Percentiles rank a stretch among this genome's conserved stretches.
Evolutionary conservation across 2,113 vertebrate species (phyloP).

Genomic region (Ptilonorhynchus violaceus): DNA sequence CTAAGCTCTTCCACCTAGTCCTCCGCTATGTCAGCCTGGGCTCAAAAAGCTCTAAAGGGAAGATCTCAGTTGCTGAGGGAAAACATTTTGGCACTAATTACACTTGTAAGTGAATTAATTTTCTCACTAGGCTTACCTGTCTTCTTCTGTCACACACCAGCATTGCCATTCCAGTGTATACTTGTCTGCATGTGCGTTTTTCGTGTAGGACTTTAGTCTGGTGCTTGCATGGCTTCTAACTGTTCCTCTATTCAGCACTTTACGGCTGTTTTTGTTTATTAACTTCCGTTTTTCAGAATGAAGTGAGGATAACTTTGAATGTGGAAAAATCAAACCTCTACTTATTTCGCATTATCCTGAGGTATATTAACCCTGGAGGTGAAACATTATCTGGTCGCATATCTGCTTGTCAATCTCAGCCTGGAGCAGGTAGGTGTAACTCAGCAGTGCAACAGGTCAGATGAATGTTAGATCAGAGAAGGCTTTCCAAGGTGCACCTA

Average conservation of each 20-base stretch:
- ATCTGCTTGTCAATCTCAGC: slow-evolving; percentile 71
- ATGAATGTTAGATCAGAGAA: background rate
- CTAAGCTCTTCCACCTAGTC: slow-evolving; percentile 80
- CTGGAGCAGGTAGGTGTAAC: slow-evolving; percentile 78
- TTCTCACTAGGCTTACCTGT: slow-evolving; percentile 53
- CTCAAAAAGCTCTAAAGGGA: slow-evolving; percentile 73
- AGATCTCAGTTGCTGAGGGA: slow-evolving; percentile 79
- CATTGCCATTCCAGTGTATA: background rate
- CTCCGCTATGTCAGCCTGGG: slow-evolving; percentile 77
- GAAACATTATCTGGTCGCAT: slow-evolving; percentile 75
- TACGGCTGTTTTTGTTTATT: slow-evolving; percentile 52
- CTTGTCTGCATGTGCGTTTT: background rate
- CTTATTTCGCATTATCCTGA: slow-evolving; percentile 84
- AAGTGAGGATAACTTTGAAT: slow-evolving; percentile 86
- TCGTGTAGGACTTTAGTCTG: slow-evolving; percentile 16
- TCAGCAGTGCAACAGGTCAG: background rate
- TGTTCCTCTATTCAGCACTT: slow-evolving; percentile 17
- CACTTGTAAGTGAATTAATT: slow-evolving; percentile 82
- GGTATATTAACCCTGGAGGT: slow-evolving; percentile 82
- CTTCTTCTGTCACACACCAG: slow-evolving; percentile 7
- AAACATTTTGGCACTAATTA: slow-evolving; percentile 79
- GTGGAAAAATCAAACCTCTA: slow-evolving; percentile 75
- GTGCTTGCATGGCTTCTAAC: slow-evolving; percentile 45
- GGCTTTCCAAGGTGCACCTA: background rate
- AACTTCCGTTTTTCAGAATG: slow-evolving; percentile 83